Evolutionary conservation across 2,888 invertebrate species (phyloP).

Genomic region (Coenonympha glycerion): DNA sequence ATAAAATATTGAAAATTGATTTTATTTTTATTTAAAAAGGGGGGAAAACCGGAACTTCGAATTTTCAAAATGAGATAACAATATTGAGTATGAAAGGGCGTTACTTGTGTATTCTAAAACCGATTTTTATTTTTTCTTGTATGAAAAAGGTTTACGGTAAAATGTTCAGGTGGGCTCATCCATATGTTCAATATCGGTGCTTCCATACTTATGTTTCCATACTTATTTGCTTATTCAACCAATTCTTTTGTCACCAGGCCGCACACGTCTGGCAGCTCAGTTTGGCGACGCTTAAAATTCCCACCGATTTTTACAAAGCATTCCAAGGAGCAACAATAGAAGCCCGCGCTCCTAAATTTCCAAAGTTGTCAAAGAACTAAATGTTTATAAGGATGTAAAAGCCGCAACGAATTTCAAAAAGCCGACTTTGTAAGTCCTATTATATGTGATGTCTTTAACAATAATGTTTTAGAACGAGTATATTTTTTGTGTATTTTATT

Average conservation of each 20-base stretch:
- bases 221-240: neutral
- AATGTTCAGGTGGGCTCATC: no score
- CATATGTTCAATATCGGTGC: no score
- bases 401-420: conserved; percentile 70
- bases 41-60: no score
- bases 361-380: conserved; percentile 38
- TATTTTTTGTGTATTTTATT: conserved; percentile 73
- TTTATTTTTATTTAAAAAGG: no score
- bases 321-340: conserved; percentile 38
- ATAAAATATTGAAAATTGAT: no score
- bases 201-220: neutral
- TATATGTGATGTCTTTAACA: conserved; percentile 73
- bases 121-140: no score
- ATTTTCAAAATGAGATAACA: no score
- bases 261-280: conserved; percentile 65
- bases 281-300: conserved; percentile 58
- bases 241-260: conserved; percentile 43
- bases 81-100: no score
- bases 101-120: no score
- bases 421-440: conserved; percentile 66
- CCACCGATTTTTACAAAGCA: conserved; percentile 42
- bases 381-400: conserved; percentile 45
- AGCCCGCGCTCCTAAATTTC: conserved; percentile 46
- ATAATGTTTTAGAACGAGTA: conserved; percentile 71
- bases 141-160: no score